These are phyloP conservation scores for Buceros bicornis DNA, from an alignment of 2,797 vertebrate genomes.

Conservation along the genomic window DNA sequence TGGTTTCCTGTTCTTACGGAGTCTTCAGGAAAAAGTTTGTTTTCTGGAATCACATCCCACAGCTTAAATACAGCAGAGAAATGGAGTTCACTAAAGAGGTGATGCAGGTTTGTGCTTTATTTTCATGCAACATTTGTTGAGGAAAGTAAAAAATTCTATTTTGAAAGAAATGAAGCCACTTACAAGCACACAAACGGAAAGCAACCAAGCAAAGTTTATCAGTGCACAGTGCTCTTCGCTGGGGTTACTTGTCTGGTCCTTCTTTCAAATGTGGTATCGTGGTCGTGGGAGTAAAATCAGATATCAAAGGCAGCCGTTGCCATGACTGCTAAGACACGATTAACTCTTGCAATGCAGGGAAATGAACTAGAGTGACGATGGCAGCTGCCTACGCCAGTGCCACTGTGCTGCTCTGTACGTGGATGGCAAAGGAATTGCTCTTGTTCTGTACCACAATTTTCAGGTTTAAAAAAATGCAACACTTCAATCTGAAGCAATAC, in stretches of 20 bases:
- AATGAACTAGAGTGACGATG: neutral
- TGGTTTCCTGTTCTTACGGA: neutral
- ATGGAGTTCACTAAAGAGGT: neutral
- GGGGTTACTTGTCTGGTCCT: neutral
- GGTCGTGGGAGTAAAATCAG: neutral
- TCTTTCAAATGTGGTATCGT: neutral
- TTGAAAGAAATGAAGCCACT: neutral
- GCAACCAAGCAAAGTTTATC: neutral
- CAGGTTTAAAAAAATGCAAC: neutral
- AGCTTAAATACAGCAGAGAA: neutral
- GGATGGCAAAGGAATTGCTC: neutral
- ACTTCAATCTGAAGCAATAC: no score
- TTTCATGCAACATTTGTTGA: neutral
- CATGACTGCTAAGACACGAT: neutral
- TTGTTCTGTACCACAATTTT: neutral
- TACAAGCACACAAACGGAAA: neutral
- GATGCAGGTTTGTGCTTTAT: neutral
- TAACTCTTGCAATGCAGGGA: neutral
- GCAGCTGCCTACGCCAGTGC: neutral
- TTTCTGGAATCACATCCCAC: neutral
- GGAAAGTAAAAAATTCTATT: neutral
- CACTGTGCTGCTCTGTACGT: rapidly evolving
- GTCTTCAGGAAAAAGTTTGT: neutral
- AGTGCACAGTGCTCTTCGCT: neutral
- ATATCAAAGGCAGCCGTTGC: neutral